phyloP scores from a whole-genome alignment of 1,140 invertebrate genomes.

The Platorchestia sp. region DNA sequence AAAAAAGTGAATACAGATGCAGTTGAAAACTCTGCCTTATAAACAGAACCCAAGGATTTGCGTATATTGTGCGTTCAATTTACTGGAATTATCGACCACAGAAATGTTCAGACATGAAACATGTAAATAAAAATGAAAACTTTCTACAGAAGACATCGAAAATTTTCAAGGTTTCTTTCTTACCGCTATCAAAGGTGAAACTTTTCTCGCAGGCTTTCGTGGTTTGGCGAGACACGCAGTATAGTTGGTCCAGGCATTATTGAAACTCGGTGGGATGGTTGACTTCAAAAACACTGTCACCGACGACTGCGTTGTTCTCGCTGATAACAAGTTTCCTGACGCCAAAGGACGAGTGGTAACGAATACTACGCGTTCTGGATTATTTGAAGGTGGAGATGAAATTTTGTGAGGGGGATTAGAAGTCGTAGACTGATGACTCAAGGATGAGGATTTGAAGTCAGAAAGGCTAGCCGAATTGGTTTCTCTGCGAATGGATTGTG shows the following conservation, averaged over 20 bases:
- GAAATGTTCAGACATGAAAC: no score
- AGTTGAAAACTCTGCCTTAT: no score
- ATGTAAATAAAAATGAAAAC: no score
- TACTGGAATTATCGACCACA: no score
- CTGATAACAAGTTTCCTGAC: no score
- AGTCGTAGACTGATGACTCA: not conserved
- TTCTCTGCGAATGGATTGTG: not conserved
- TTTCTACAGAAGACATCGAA: no score
- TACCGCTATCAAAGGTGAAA: constrained; percentile 24
- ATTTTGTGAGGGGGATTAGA: not conserved
- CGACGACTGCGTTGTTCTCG: not conserved
- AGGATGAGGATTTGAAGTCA: not conserved
- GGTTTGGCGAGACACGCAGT: not conserved
- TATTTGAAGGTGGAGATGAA: not conserved
- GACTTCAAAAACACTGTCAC: no score
- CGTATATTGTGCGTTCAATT: no score
- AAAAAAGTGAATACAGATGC: no score
- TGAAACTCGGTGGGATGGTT: not conserved
- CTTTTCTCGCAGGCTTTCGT: not conserved
- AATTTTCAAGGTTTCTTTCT: not conserved
- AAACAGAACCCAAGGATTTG: no score
- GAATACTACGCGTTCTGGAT: not conserved
- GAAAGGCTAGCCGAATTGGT: not conserved
- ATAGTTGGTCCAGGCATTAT: not conserved
- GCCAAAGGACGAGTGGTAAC: no score